Evolutionary conservation across 1,140 invertebrate species (phyloP).

Genomic region (Bombus polaris): DNA sequence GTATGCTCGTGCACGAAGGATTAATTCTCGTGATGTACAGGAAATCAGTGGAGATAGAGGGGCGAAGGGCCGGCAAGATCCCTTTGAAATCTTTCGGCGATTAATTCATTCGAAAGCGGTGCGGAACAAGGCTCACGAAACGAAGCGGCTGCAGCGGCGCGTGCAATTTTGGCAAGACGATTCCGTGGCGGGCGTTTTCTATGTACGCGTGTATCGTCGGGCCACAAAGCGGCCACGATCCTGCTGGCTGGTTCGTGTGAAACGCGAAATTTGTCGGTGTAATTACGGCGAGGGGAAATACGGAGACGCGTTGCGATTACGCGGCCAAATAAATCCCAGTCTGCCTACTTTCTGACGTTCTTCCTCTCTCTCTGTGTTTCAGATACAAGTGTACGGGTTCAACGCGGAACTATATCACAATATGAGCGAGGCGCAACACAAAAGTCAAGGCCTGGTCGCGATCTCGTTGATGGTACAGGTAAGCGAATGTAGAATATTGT

Average conservation of each 20-base stretch:
- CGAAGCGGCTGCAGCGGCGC: not conserved
- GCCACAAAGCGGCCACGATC: conserved; percentile 24
- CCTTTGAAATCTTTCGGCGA: conserved; percentile 41
- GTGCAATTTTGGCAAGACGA: conserved; percentile 33
- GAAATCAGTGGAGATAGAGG: not conserved
- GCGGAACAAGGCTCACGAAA: not conserved
- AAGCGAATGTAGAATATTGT: conserved; percentile 65
- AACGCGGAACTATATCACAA: conserved; percentile 98
- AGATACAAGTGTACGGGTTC: conserved; percentile 98
- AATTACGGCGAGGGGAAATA: conserved; percentile 47
- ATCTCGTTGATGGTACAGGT: conserved; percentile 97
- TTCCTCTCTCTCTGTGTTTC: conserved; percentile 74
- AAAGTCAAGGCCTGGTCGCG: conserved; percentile 95
- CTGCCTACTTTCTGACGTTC: conserved; percentile 4
- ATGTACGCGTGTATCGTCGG: not conserved
- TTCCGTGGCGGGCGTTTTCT: not conserved
- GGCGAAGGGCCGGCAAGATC: not conserved
- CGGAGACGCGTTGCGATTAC: conserved; percentile 38
- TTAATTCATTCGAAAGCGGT: conserved; percentile 35
- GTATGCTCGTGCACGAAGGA: not conserved
- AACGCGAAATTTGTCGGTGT: conserved; percentile 54
- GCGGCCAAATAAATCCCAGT: conserved; percentile 43
- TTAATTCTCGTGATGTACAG: conserved; percentile 19
- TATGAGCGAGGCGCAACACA: conserved; percentile 96
- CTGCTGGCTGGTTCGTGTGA: conserved; percentile 18